Conservation (phyloP, 2,888 invertebrate genomes). For the Poecilus cupreus region DNA sequence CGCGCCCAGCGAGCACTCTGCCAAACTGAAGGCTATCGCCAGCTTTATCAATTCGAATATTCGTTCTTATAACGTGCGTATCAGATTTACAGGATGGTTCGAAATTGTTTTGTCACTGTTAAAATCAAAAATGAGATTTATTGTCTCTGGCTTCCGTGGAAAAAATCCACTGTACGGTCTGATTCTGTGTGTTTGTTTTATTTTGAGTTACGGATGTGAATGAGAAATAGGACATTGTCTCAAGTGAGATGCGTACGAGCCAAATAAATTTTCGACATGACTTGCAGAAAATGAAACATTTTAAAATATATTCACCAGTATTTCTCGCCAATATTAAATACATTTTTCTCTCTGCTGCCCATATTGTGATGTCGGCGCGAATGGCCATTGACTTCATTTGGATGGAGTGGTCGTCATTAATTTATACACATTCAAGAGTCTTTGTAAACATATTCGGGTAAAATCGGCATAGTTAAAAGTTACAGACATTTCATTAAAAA, state of each 20-base stretch:
- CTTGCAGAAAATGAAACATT: neutral
- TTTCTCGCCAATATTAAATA: no score
- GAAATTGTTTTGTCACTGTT: slow-evolving; percentile 53
- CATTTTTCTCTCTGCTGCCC: no score
- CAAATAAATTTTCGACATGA: slow-evolving; percentile 22
- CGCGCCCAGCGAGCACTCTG: neutral
- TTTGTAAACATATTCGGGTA: no score
- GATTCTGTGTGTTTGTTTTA: slow-evolving; percentile 17
- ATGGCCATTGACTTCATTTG: no score
- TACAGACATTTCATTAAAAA: no score
- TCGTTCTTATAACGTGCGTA: slow-evolving; percentile 39
- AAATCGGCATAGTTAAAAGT: no score
- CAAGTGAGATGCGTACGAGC: slow-evolving; percentile 9
- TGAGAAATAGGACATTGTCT: slow-evolving; percentile 8
- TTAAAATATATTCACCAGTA: neutral
- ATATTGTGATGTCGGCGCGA: no score
- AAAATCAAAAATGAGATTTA: slow-evolving; percentile 43
- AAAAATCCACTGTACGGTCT: neutral
- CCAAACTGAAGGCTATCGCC: neutral
- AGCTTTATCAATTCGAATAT: slow-evolving; percentile 18
- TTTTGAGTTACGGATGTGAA: slow-evolving; percentile 23
- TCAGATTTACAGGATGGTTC: slow-evolving; percentile 31
- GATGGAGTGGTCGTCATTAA: no score
- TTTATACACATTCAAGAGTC: no score
- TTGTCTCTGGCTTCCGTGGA: neutral